Evolutionary conservation across 2,888 invertebrate species (phyloP).

Genomic region (Crocallis elinguaria): DNA sequence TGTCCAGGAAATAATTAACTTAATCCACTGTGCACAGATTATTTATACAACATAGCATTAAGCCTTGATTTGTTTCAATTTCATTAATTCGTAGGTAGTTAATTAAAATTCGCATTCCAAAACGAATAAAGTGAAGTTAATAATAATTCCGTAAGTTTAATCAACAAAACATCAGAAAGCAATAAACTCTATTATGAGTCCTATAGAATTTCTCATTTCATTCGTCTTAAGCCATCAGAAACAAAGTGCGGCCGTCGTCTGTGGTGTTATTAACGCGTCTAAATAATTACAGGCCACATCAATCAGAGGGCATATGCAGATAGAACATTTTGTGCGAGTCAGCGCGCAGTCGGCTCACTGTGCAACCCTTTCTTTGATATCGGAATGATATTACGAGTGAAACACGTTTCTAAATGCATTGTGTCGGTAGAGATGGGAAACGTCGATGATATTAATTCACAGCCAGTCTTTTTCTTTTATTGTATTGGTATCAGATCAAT

Average conservation of each 20-base stretch:
- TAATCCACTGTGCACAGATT: constrained; percentile 51
- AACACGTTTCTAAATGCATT: constrained; percentile 60
- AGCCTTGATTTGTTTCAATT: constrained; percentile 21
- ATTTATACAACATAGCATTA: constrained; percentile 16
- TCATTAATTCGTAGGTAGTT: constrained; percentile 25
- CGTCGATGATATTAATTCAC: constrained; percentile 39
- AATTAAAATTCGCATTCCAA: constrained; percentile 63
- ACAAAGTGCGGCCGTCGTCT: constrained; percentile 81
- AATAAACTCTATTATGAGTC: constrained; percentile 78
- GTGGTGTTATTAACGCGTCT: constrained; percentile 85
- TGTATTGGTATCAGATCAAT: neutral
- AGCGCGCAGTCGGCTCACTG: constrained; percentile 76
- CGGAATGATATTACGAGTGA: constrained; percentile 78
- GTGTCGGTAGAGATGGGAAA: constrained; percentile 52
- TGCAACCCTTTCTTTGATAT: constrained; percentile 83
- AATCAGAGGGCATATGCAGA: constrained; percentile 83
- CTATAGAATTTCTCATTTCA: constrained; percentile 83
- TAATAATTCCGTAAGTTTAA: constrained; percentile 55
- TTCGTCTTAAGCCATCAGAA: constrained; percentile 83
- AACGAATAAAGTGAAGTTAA: constrained; percentile 23
- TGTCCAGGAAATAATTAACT: constrained; percentile 58
- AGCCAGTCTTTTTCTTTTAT: constrained; percentile 8
- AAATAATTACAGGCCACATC: constrained; percentile 85
- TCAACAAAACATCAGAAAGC: constrained; percentile 82
- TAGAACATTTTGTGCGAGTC: constrained; percentile 83